Base-by-base conservation (phyloP, 2,113 vertebrate genomes). In the Alexandromys fortis region DNA sequence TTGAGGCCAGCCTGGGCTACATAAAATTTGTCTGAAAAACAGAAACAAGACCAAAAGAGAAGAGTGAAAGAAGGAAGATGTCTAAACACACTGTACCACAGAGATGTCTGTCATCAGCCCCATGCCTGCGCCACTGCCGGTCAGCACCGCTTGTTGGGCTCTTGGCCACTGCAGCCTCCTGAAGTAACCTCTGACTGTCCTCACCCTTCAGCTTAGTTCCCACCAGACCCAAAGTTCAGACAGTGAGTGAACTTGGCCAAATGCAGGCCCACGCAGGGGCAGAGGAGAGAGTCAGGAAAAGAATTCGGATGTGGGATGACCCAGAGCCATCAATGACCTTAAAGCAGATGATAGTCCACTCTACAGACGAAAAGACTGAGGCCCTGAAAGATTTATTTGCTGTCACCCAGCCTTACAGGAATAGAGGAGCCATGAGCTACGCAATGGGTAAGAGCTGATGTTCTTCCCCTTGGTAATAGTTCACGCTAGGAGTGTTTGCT, bases 331-430 rank as follows among this genome's bases (percentile, higher is more conserved):
- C 16, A 21, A 4, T 21, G 21, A n/a, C 13, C 55, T 49, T 17
- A 38, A 86, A 35, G 49, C 8, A 21, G 58, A 30, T 67, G 65
- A 68, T 38, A 26, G 35, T 61, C 45, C 35, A 94, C 52, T 94
- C 91, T 81, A 89, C 26, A 89, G 52, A 77, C 47, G 70, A 68
- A 87, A 65, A 89, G 33, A 89, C 47, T 73, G 45, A 70, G 33
- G 75, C 72, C 61, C 76, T 94, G 52, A 86, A 81, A 90, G 12
- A 22, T 73, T 77, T 93, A 81, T 61, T 55, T 89, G 75, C 52
- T 82, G 63, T 86, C 73, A 89, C 52, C 58, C 38, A 67, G 24
- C 38, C 70, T 92, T 7, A 21, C 49, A 65, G 70, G n/a, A 82
- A 89, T n/a, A 30, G 47, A 88, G 86, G 76, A 83, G 94, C 78